Evolutionary conservation across 1,140 invertebrate genomes (phyloP), one percentile per base, ranked within the genome.

Genomic region (Microplitis demolitor): DNA sequence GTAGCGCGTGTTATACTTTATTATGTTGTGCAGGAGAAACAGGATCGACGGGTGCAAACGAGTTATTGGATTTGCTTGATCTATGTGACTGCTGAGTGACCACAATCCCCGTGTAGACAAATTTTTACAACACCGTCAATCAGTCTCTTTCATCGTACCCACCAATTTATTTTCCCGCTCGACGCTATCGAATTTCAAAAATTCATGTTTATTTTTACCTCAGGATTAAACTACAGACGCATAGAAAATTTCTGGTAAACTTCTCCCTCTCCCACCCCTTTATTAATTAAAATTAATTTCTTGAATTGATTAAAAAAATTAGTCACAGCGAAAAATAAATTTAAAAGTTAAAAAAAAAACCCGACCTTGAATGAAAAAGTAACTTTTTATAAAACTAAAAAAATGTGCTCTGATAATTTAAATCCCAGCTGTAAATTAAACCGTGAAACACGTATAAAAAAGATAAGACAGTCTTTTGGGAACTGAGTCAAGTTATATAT

Each of bases 61-160:
- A 66, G 33, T 37, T 11, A 45, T 45, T 45, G 6, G 66, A 66
- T 73, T 71, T 66, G 69, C 75, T 75, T 62, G 66, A 45, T 45
- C 3, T 11, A 45, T 45, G 39, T 45, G 6, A 45, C 39, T 45
- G 24, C 39, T 11, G 69, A 74, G 72, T 81, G 78, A 86, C 85
- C 86, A 83, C 85, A 87, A 87, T 87, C 83, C 79, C 79, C 84
- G 66, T 86, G 85, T 86, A 85, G 85, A 87, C 85, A 86, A 86
- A 87, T 86, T 84, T 75, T 72, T 35, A 37, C 9, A 64, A 24
- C 84, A 86, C 84, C 83, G 83, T 83, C 82, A 78, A 76, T 83
- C 85, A 83, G 73, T 75, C 75, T 75, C 51, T 16, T 61, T 11
- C 16, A 9, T 61, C 35, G 37, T 24, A 35, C 3, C 13, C 51